phyloP scores from a whole-genome alignment of 2,888 invertebrate genomes.

The Eurytoma adleriae region DNA sequence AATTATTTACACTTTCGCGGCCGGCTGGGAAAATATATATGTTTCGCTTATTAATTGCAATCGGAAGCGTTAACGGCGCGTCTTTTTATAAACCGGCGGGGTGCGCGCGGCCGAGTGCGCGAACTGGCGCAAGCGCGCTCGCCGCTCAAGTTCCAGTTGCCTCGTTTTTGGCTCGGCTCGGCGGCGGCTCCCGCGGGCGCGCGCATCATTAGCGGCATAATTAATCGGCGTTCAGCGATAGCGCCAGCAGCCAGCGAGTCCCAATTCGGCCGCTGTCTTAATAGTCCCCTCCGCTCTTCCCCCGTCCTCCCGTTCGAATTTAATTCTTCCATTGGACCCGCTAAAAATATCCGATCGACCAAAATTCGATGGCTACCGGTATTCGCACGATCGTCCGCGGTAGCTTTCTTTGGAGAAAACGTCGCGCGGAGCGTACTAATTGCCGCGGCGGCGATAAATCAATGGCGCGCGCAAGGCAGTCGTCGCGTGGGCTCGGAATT shows the following conservation, averaged over 20 bases:
- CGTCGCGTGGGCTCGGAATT: not conserved
- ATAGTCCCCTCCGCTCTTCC: not conserved
- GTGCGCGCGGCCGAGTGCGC: not conserved
- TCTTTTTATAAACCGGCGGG: constrained; percentile 36
- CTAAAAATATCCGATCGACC: not conserved
- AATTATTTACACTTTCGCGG: constrained; percentile 30
- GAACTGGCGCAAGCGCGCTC: constrained; percentile 32
- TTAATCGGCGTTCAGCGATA: constrained; percentile 45
- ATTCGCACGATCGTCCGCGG: too few species aligned
- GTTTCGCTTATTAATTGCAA: constrained; percentile 35
- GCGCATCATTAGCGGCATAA: constrained; percentile 51
- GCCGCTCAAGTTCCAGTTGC: constrained; percentile 45
- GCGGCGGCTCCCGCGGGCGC: not conserved
- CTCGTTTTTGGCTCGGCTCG: constrained; percentile 50
- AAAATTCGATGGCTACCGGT: too few species aligned
- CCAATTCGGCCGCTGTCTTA: constrained; percentile 28
- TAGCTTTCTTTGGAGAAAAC: too few species aligned
- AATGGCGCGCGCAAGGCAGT: too few species aligned
- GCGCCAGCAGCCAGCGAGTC: not conserved
- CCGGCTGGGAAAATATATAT: constrained; percentile 5
- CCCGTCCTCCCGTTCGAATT: not conserved
- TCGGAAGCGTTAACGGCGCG: constrained; percentile 30
- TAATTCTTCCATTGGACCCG: not conserved
- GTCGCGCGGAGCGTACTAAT: too few species aligned
- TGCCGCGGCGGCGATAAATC: not conserved